Base-by-base conservation (phyloP, 2,888 invertebrate species). In the Lordiphosa fenestrarum region DNA sequence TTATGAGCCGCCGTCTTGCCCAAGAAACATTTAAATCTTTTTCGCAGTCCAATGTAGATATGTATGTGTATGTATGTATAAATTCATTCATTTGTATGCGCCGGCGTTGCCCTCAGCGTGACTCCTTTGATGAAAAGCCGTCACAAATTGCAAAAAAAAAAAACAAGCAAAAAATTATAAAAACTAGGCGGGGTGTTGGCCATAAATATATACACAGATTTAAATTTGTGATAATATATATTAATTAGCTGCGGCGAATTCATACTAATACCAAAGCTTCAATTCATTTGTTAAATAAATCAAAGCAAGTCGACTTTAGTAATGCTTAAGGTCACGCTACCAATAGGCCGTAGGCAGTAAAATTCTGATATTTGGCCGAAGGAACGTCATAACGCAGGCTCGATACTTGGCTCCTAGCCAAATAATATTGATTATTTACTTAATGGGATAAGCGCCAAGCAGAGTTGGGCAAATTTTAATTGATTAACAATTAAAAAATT, bases 51-150 rank as follows among this genome's bases (percentile, higher is more conserved):
- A 53, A 62, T 53, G 53, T 44, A 60, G 59, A 37, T 25, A 7
- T 25, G 25, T 25, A 25, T 6, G 6, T 5, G 6, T 6, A 6
- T 6, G 23, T 25, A 25, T 15, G 15, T 25, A 25, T 53, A 62
- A 33, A 60, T 53, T 36, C 55, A 55, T 64, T 64, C 59, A 64
- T 73, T 66, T 53, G 73, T 73, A 64, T 66, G 59, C 67, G 69
- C 55, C 83, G 58, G 46, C 23, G 63, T 53, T 54, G 55, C 12
- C 56, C 25, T 63, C 73, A 53, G 64, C 83, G 84, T 84, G 82
- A 71, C 75, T 71, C 64, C 77, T 78, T 84, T 78, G 77, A 78
- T 69, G 69, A 68, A 75, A 69, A 63, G 84, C 84, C 77, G 84
- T 81, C 76, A 50, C 4, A 58, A 46, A 55, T 47, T 50, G 59